phyloP scores from a whole-genome alignment of 1,140 invertebrate genomes.

The Zophobas atratus region DNA sequence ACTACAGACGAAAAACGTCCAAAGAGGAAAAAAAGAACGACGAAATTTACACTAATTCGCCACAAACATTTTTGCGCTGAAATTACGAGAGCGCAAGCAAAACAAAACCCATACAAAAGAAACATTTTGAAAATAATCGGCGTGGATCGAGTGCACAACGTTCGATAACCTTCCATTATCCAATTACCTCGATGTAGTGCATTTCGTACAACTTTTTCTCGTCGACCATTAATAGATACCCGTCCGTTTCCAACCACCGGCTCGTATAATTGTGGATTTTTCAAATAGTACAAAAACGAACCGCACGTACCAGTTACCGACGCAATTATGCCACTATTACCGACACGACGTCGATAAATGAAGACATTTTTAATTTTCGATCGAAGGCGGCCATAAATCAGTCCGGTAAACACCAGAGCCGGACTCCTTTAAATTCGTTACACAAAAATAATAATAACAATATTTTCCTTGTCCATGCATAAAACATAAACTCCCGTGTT shows the following conservation, averaged over 20 bases:
- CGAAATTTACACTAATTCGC: background rate
- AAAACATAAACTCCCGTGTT: slow-evolving; percentile 11
- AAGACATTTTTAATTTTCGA: slow-evolving; percentile 27
- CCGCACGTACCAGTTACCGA: slow-evolving; percentile 21
- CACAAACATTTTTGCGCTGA: slow-evolving; percentile 2
- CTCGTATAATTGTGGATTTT: slow-evolving; percentile 12
- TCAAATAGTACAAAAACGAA: background rate
- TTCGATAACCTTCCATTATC: slow-evolving; percentile 39
- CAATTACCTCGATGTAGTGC: slow-evolving; percentile 15
- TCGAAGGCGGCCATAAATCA: background rate
- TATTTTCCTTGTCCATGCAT: background rate
- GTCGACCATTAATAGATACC: slow-evolving; percentile 24
- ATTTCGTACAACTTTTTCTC: slow-evolving; percentile 9
- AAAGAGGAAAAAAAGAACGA: background rate
- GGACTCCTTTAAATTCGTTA: no score
- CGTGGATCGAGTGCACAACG: slow-evolving; percentile 12
- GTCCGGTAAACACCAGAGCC: no score
- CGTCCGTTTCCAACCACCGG: background rate
- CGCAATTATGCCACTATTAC: slow-evolving; percentile 14
- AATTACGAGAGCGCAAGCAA: background rate
- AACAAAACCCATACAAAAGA: no score
- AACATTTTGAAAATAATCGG: background rate
- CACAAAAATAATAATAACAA: no score
- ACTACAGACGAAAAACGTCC: slow-evolving; percentile 19
- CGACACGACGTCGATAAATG: slow-evolving; percentile 6